phyloP scores from a whole-genome alignment of 2,797 vertebrate species.

The Spheniscus humboldti region DNA sequence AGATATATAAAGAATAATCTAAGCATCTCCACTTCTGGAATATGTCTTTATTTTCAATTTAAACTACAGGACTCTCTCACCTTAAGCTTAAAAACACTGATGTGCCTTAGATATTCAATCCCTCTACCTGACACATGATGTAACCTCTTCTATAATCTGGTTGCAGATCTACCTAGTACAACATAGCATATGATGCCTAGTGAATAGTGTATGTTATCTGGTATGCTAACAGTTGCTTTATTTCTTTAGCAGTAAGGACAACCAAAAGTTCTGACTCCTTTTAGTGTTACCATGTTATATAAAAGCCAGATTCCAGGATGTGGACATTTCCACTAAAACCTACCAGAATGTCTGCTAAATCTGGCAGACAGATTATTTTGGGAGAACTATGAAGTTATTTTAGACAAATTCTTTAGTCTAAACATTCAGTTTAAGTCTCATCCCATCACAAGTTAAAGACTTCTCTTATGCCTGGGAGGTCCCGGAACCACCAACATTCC shows the following conservation, averaged over 20 bases:
- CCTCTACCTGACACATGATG: not conserved
- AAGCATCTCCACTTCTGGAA: not conserved
- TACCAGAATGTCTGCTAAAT: slow-evolving; percentile 21
- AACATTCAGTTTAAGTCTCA: slow-evolving; percentile 19
- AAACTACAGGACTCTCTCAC: not conserved
- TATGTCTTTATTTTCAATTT: not conserved
- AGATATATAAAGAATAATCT: not conserved
- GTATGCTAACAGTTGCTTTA: not conserved
- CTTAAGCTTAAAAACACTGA: not conserved
- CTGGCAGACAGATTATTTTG: slow-evolving; percentile 22
- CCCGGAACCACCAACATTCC: not conserved
- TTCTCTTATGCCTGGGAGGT: slow-evolving; percentile 12
- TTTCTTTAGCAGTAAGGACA: not conserved
- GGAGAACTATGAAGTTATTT: slow-evolving; percentile 6
- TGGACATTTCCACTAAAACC: not conserved
- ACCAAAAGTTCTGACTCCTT: not conserved
- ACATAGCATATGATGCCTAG: not conserved
- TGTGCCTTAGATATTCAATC: not conserved
- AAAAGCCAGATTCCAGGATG: slow-evolving; percentile 17
- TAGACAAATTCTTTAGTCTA: slow-evolving; percentile 18
- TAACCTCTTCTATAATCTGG: not conserved
- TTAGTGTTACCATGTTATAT: not conserved
- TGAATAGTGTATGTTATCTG: not conserved
- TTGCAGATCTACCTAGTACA: not conserved
- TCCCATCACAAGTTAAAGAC: slow-evolving; percentile 2